phyloP scores from a whole-genome alignment of 1,140 invertebrate species.

The Drosophila auraria region DNA sequence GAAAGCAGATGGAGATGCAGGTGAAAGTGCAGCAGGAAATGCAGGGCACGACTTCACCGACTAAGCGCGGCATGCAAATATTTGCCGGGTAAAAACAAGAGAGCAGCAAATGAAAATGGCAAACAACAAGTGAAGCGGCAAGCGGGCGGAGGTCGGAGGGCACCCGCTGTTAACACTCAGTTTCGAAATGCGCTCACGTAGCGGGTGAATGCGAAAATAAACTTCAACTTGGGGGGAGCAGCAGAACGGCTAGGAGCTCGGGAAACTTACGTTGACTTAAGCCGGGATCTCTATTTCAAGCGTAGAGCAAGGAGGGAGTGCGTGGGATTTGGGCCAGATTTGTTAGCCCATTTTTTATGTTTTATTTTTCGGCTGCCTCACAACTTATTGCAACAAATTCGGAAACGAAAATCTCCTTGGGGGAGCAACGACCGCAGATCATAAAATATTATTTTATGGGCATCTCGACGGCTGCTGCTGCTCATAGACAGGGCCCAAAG shows the following conservation, averaged over 20 bases:
- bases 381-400: slow-evolving; percentile 56
- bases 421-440: slow-evolving; percentile 53
- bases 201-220: slow-evolving; percentile 40
- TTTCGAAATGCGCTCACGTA: slow-evolving; percentile 51
- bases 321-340: slow-evolving; percentile 40
- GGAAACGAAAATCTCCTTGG: slow-evolving; percentile 36
- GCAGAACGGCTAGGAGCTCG: slow-evolving; percentile 4
- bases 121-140: slow-evolving; percentile 42
- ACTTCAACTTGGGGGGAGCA: slow-evolving; percentile 9
- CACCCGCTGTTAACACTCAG: slow-evolving; percentile 46
- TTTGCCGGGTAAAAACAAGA: slow-evolving; percentile 42
- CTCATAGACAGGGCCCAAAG: slow-evolving; percentile 38
- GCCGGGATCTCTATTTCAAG: slow-evolving; percentile 45
- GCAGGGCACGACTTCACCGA: slow-evolving; percentile 23
- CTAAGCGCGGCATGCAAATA: slow-evolving; percentile 47
- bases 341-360: slow-evolving; percentile 25
- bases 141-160: neutral
- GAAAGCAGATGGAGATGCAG: neutral
- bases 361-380: neutral
- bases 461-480: slow-evolving; percentile 40
- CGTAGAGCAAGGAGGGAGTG: neutral
- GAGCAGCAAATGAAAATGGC: slow-evolving; percentile 56
- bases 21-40: neutral
- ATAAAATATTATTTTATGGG: slow-evolving; percentile 71
- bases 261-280: slow-evolving; percentile 55